These are phyloP conservation scores for Nemurella pictetii DNA, from an alignment of 2,888 invertebrate species.

Conservation along the genomic window DNA sequence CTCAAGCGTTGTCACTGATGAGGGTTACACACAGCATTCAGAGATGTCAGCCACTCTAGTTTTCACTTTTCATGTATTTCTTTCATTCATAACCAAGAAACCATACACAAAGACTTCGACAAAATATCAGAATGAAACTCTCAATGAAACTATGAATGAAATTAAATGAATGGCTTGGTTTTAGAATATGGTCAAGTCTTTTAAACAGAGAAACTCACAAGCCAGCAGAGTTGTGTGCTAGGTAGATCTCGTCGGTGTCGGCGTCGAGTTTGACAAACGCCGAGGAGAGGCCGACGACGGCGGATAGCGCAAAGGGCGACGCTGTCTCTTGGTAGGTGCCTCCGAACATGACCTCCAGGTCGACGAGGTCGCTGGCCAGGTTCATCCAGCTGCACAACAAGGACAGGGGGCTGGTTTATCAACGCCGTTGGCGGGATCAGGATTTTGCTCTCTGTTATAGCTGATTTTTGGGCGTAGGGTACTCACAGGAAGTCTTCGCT, in stretches of 20 bases:
- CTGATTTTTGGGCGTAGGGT: neutral
- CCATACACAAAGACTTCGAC: too few species aligned
- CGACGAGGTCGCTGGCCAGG: slow-evolving; percentile 72
- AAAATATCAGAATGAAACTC: too few species aligned
- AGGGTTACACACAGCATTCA: too few species aligned
- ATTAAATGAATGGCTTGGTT: neutral
- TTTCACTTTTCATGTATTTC: too few species aligned
- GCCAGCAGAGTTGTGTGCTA: slow-evolving; percentile 81
- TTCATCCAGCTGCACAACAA: slow-evolving; percentile 64
- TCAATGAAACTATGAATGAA: too few species aligned
- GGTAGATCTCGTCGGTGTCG: slow-evolving; percentile 60
- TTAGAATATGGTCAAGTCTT: too few species aligned
- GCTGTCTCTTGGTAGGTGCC: slow-evolving; percentile 18
- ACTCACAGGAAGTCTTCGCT: slow-evolving; percentile 63
- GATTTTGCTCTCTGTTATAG: neutral
- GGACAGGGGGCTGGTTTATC: slow-evolving; percentile 23
- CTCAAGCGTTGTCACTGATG: too few species aligned
- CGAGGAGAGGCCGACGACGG: slow-evolving; percentile 55
- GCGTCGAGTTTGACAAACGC: slow-evolving; percentile 66
- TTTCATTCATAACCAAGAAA: too few species aligned
- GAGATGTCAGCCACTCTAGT: too few species aligned
- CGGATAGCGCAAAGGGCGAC: slow-evolving; percentile 24
- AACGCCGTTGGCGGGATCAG: neutral
- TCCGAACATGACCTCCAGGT: slow-evolving; percentile 61
- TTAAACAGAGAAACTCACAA: slow-evolving; percentile 55